Evolutionary conservation across 2,797 vertebrate species (phyloP), one percentile per base, ranked within the genome.

Genomic region (Galaxias olidus): DNA sequence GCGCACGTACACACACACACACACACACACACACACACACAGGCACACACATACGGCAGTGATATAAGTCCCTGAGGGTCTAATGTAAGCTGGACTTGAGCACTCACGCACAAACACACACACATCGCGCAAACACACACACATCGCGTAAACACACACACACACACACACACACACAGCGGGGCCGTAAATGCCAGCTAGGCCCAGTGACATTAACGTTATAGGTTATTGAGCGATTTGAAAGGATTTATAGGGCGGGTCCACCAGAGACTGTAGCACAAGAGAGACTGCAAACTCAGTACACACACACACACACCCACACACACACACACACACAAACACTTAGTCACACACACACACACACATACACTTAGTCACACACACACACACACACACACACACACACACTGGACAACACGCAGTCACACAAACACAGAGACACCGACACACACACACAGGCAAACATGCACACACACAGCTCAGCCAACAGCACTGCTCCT

Each of bases 221-320:
- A 86, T 87, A 88, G 86, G 87, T 89, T 89, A 89, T 87, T 89
- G 87, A 90, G 85, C 69, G 70, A 82, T 87, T 88, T 88, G 73
- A 86, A 84, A 85, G 82, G 80, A 88, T 89, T 86, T 89, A 89
- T 87, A 82, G 84, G 73, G 68, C 81, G 83, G 83, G 76, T 87
- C 72, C 72, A 75, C 72, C 72, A 75, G 82, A 84, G 78, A 86
- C 81, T 85, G 78, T 82, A 84, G 84, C 78, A 84, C 77, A 82
- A 69, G 76, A 52, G 61, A 71, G 54, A 10, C 47, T 49, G 47
- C 47, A 14, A n/a, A 7, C 13, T 49, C 47, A 49, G 47, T 14
- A n/a, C 13, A 15, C 73, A 68, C 68, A 70, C 68, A 80, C 71
- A 60, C 60, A 68, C 66, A 79, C 65, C 55, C 51, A 45, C 42